Evolutionary conservation across 2,888 invertebrate species (phyloP).

Genomic region (Neocrepidodera transversa): DNA sequence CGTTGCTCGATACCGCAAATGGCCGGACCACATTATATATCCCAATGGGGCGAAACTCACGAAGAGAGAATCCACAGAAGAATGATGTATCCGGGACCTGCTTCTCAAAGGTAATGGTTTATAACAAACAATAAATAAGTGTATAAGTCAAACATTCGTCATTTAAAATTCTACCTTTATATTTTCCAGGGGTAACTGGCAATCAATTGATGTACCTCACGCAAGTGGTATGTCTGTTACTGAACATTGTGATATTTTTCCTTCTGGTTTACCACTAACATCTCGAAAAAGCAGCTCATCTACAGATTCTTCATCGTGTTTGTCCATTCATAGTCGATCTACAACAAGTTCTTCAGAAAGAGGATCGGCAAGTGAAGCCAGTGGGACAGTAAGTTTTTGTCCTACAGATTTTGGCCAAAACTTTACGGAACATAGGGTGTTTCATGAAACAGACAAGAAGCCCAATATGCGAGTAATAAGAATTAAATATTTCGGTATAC

Average conservation of each 20-base stretch:
- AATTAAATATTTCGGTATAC: too few species aligned
- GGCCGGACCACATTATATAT: conserved; percentile 50
- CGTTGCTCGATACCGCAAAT: conserved; percentile 54
- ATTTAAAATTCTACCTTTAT: too few species aligned
- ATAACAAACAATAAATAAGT: too few species aligned
- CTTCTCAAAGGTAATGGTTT: conserved; percentile 55
- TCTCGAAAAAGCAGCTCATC: conserved; percentile 69
- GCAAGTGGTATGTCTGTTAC: conserved; percentile 57
- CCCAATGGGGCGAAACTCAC: conserved; percentile 56
- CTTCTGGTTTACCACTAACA: conserved; percentile 60
- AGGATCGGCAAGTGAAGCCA: conserved; percentile 60
- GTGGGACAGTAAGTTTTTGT: conserved; percentile 58
- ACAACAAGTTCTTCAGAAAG: conserved; percentile 62
- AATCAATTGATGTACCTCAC: conserved; percentile 58
- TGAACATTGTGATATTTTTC: conserved; percentile 60
- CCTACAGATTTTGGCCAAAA: too few species aligned
- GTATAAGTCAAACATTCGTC: too few species aligned
- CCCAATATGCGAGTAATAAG: too few species aligned
- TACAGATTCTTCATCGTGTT: conserved; percentile 66
- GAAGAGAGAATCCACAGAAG: conserved; percentile 58
- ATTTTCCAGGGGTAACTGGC: conserved; percentile 57
- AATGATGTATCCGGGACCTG: conserved; percentile 56
- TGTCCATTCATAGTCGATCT: conserved; percentile 67
- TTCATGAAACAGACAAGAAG: too few species aligned
- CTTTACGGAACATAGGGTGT: too few species aligned